These are phyloP conservation scores for Candidula unifasciata DNA, from an alignment of 2,888 invertebrate genomes.

Conservation along the genomic window DNA sequence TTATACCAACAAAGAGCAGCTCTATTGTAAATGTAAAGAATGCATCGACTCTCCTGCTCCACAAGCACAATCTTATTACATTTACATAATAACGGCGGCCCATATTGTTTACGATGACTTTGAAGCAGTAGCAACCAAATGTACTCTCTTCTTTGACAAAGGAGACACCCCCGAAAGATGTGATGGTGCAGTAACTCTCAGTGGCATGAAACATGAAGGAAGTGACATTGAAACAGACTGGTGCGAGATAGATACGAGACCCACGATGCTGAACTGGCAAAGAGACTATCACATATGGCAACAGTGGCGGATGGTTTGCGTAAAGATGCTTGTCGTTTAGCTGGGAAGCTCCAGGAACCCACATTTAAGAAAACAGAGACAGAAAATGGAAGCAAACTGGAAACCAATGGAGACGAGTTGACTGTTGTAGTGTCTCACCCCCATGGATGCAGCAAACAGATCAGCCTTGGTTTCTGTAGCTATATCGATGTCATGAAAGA, in stretches of 20 bases:
- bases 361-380: too few relatives aligned
- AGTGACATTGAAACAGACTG: neutral
- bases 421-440: neutral
- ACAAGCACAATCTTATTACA: neutral
- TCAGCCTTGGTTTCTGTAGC: neutral
- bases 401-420: neutral
- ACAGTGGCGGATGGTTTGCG: too few relatives aligned
- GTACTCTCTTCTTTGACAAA: neutral
- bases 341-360: too few relatives aligned
- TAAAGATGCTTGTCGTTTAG: neutral
- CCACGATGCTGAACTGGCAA: neutral
- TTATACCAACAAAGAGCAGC: neutral
- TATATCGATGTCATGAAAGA: neutral
- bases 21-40: neutral
- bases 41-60: neutral
- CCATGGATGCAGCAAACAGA: neutral
- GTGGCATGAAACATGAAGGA: neutral
- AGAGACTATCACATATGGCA: neutral
- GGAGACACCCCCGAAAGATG: neutral
- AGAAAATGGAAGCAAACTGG: too few relatives aligned
- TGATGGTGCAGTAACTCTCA: neutral
- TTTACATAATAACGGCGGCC: neutral
- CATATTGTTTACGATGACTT: conserved; percentile 2
- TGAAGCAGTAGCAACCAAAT: neutral
- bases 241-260: neutral